Evolutionary conservation across 2,797 vertebrate genomes (phyloP).

Genomic region (Apogon talboti): DNA sequence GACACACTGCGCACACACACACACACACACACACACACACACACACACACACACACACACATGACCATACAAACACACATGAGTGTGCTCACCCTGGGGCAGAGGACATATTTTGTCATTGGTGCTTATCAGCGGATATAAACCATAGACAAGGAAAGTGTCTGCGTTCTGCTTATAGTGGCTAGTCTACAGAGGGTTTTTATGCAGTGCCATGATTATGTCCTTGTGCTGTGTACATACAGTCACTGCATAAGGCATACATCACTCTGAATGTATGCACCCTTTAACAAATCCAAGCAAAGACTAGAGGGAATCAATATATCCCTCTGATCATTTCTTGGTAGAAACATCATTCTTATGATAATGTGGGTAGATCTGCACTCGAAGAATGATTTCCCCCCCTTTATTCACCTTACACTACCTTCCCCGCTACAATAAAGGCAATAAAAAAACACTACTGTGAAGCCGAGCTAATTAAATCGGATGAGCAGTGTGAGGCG

Average conservation of each 20-base stretch:
- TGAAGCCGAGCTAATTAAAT: constrained; percentile 65
- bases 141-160: constrained; percentile 60
- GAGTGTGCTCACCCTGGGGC: constrained; percentile 52
- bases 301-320: constrained; percentile 33
- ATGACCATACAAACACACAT: constrained; percentile 27
- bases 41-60: background rate
- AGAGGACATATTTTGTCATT: constrained; percentile 78
- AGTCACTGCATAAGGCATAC: constrained; percentile 3
- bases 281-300: constrained; percentile 6
- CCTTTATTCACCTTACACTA: constrained; percentile 28
- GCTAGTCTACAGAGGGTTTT: constrained; percentile 23
- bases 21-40: constrained; percentile 29
- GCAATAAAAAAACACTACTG: constrained; percentile 19
- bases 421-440: constrained; percentile 26
- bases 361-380: constrained; percentile 24
- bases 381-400: background rate
- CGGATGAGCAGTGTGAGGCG: constrained; percentile 36
- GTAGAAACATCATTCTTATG: constrained; percentile 31
- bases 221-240: constrained; percentile 36
- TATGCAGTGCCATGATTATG: constrained; percentile 34
- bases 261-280: constrained; percentile 23
- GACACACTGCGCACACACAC: too few species aligned
- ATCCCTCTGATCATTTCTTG: constrained; percentile 39
- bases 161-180: constrained; percentile 33
- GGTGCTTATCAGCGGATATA: constrained; percentile 69